These are phyloP conservation scores for Clostera curtula DNA, from an alignment of 2,888 invertebrate genomes.

Conservation along the genomic window DNA sequence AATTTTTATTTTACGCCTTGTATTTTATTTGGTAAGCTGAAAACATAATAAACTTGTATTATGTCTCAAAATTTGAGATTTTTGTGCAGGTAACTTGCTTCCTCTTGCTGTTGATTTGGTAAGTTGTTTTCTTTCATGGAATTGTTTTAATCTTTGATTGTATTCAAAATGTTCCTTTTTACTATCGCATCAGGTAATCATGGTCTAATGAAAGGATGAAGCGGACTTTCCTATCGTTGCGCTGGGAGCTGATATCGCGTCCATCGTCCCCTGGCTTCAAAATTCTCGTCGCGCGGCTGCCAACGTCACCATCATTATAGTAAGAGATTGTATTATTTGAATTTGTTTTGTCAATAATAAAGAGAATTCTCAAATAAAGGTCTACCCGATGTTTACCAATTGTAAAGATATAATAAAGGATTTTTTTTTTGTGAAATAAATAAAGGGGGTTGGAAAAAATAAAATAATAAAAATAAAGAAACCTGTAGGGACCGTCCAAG, in stretches of 20 bases:
- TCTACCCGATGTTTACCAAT: slow-evolving; percentile 33
- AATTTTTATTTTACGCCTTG: slow-evolving; percentile 62
- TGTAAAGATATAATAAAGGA: slow-evolving; percentile 28
- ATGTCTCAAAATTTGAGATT: slow-evolving; percentile 44
- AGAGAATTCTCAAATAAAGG: slow-evolving; percentile 38
- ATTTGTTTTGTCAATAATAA: slow-evolving; percentile 64
- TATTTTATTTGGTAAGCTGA: slow-evolving; percentile 54
- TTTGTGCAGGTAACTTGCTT: slow-evolving; percentile 38
- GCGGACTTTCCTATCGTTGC: too few species aligned
- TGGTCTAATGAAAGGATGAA: too few species aligned
- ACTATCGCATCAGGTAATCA: slow-evolving; percentile 53
- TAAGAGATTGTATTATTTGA: slow-evolving; percentile 69
- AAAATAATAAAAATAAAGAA: slow-evolving; percentile 17
- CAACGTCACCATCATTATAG: slow-evolving; percentile 55
- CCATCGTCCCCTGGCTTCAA: slow-evolving; percentile 12
- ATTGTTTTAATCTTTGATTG: slow-evolving; percentile 29
- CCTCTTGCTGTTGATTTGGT: slow-evolving; percentile 38
- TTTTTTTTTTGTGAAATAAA: slow-evolving; percentile 27
- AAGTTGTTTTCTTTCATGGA: slow-evolving; percentile 49
- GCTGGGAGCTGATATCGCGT: too few species aligned
- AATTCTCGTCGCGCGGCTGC: slow-evolving; percentile 16
- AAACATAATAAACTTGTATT: slow-evolving; percentile 60
- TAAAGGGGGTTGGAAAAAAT: slow-evolving; percentile 22
- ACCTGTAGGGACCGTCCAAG: slow-evolving; percentile 37
- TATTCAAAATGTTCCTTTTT: slow-evolving; percentile 26